Conservation (phyloP, 2,113 vertebrate species). For the Helogale parvula region DNA sequence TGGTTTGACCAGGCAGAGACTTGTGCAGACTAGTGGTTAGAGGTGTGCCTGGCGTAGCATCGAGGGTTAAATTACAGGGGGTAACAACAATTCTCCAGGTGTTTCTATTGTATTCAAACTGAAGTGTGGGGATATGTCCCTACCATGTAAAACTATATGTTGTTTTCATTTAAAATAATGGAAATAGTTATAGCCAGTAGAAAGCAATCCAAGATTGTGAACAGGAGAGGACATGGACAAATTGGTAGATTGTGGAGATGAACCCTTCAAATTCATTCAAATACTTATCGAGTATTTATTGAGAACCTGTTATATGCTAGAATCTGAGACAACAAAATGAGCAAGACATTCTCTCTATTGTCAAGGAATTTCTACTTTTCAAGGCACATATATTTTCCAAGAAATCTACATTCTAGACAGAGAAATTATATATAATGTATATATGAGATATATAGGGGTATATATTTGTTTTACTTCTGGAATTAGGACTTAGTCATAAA, state of each 20-base stretch:
- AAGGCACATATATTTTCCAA: background rate
- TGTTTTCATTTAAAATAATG: background rate
- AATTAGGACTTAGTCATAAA: slow-evolving; percentile 5
- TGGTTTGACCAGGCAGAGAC: background rate
- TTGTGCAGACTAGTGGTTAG: background rate
- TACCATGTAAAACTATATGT: background rate
- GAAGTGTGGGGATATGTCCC: background rate
- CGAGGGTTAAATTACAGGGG: background rate
- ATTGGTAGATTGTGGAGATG: background rate
- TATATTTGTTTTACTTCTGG: background rate
- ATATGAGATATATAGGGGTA: background rate
- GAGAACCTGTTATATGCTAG: background rate
- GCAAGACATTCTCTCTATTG: background rate
- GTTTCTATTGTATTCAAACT: background rate
- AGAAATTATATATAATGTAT: background rate
- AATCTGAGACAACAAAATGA: background rate
- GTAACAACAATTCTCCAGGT: background rate
- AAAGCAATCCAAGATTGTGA: background rate
- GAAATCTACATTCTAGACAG: background rate
- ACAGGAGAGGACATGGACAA: background rate
- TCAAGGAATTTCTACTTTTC: background rate
- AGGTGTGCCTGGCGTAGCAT: rapidly evolving
- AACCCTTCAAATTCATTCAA: slow-evolving; percentile 24
- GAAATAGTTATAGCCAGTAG: background rate
- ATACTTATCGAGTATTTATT: background rate